Percentiles rank a stretch among this genome's conserved stretches.
phyloP scores from a whole-genome alignment of 2,797 vertebrate genomes.

The Melanotaenia nigrans region DNA sequence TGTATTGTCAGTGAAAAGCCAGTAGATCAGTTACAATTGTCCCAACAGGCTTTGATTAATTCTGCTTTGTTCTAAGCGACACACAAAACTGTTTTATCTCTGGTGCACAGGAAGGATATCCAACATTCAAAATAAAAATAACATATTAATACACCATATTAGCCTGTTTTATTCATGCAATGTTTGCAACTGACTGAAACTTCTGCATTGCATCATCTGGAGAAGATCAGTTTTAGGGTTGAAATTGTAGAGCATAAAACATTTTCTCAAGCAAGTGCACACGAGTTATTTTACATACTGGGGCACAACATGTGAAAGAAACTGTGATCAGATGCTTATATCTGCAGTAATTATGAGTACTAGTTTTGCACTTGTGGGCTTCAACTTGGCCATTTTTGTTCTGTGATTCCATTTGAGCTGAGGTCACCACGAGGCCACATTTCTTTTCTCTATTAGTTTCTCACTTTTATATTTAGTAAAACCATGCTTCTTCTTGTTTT shows the following conservation, averaged over 20 bases:
- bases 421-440: too few relatives aligned
- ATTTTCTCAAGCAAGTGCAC: constrained; percentile 7
- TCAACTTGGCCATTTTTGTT: neutral
- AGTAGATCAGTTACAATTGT: constrained; percentile 33
- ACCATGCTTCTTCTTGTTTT: neutral
- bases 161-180: constrained; percentile 26
- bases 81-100: constrained; percentile 43
- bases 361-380: neutral
- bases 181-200: constrained; percentile 20
- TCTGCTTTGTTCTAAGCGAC: constrained; percentile 33
- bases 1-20: constrained; percentile 26
- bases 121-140: constrained; percentile 36
- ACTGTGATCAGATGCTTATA: neutral
- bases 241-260: constrained; percentile 20
- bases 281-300: neutral
- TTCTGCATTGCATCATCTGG: constrained; percentile 22
- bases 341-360: neutral
- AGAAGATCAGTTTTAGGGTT: constrained; percentile 14
- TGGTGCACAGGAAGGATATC: neutral
- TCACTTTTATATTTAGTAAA: neutral
- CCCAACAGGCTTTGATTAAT: constrained; percentile 46
- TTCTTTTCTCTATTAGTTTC: too few relatives aligned
- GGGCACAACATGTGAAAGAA: neutral
- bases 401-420: too few relatives aligned
- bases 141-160: constrained; percentile 21